Percentiles rank a stretch among this genome's conserved stretches.
Evolutionary conservation across 2,113 vertebrate species (phyloP).

Genomic region (Chionomys nivalis): DNA sequence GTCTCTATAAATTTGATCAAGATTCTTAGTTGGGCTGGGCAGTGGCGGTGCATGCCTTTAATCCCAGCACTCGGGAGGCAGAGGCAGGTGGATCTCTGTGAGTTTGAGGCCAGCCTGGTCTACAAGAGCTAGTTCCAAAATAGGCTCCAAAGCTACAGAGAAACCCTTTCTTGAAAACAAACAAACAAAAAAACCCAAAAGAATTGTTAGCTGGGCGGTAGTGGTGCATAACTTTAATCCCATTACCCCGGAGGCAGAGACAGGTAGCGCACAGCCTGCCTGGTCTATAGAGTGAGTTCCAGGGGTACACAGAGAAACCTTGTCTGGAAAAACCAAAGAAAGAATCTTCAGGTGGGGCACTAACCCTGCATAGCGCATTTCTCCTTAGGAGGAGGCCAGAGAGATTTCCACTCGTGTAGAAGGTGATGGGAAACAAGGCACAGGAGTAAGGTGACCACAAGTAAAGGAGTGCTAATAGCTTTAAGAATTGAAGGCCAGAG

Average conservation of each 20-base stretch:
- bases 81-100: not conserved
- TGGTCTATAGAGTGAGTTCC: not conserved
- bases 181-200: not conserved
- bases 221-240: not conserved
- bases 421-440: not conserved
- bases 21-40: not conserved
- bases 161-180: too few relatives aligned
- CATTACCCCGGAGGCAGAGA: not conserved
- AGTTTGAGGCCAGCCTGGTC: not conserved
- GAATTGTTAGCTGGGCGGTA: not conserved
- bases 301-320: not conserved
- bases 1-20: not conserved
- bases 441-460: not conserved
- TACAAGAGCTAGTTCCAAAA: not conserved
- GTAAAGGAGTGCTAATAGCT: not conserved
- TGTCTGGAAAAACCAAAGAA: not conserved
- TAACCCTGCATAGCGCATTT: not conserved
- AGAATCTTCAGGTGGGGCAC: not conserved
- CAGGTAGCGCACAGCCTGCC: not conserved
- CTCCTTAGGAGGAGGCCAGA: not conserved
- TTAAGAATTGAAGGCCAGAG: not conserved
- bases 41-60: accelerated
- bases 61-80: too few relatives aligned
- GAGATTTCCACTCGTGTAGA: not conserved
- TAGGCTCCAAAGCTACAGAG: not conserved